Conservation (phyloP, 2,113 vertebrate species). For the Elgaria multicarinata region DNA sequence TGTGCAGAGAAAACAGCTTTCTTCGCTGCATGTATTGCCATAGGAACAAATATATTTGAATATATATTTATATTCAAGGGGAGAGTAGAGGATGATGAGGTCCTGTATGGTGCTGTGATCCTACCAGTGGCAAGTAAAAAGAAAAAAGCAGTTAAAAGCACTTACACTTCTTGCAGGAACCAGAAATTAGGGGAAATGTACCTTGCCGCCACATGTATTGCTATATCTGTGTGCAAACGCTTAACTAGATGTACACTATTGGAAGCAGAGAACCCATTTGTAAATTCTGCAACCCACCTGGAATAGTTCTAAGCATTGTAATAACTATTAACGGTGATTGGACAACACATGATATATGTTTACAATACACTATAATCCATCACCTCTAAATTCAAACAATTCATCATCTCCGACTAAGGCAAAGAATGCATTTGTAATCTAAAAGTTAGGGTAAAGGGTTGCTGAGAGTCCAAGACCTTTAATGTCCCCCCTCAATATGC, state of each 20-base stretch:
- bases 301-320: neutral
- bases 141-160: too few species aligned
- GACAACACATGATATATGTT: neutral
- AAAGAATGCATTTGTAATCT: slow-evolving; percentile 18
- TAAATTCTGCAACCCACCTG: neutral
- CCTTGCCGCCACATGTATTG: neutral
- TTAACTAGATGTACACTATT: neutral
- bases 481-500: slow-evolving; percentile 39
- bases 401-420: neutral
- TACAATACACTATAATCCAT: neutral
- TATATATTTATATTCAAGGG: neutral
- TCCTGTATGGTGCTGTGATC: neutral
- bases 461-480: slow-evolving; percentile 35
- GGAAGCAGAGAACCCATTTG: neutral
- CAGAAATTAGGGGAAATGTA: neutral
- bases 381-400: neutral
- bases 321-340: neutral
- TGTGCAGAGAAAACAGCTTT: too few species aligned
- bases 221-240: neutral
- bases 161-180: neutral
- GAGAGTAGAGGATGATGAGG: neutral
- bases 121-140: too few species aligned
- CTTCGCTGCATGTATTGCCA: too few species aligned
- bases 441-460: slow-evolving; percentile 30
- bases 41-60: too few species aligned